A percentile compares a stretch with the other conserved stretches of the same genome.
Evolutionary conservation across 2,113 vertebrate genomes (phyloP).

Genomic region (Pungitius pungitius): DNA sequence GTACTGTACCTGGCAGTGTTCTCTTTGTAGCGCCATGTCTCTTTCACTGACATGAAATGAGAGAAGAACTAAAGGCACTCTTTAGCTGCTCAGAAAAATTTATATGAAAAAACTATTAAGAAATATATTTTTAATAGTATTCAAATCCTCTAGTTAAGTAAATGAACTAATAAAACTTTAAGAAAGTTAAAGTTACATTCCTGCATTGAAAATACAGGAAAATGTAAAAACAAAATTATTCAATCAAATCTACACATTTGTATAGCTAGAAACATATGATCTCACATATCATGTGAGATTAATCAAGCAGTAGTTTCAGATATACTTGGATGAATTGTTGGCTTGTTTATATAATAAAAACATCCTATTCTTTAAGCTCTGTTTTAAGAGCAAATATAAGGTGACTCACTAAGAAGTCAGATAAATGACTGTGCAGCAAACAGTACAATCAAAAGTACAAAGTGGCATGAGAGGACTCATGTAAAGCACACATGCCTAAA

Average conservation of each 20-base stretch:
- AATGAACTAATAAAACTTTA: background rate
- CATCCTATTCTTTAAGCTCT: background rate
- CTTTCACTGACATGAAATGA: background rate
- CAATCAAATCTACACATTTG: background rate
- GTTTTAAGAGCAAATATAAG: background rate
- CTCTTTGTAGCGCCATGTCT: slow-evolving; percentile 5
- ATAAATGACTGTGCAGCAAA: background rate
- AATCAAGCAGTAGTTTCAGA: background rate
- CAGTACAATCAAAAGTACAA: background rate
- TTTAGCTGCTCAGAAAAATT: background rate
- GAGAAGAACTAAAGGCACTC: background rate
- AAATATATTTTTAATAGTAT: background rate
- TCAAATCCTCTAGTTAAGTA: background rate
- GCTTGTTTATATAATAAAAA: background rate
- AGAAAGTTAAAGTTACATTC: background rate
- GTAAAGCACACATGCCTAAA: background rate
- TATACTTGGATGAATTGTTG: background rate
- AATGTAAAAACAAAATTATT: background rate
- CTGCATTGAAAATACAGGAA: background rate
- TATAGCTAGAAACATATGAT: background rate
- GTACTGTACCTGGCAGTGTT: background rate
- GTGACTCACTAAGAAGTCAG: background rate
- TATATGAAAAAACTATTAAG: no score
- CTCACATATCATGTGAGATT: no score
- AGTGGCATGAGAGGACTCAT: background rate